Conservation (phyloP, 1,140 invertebrate genomes). For the Drosophila sp. region DNA sequence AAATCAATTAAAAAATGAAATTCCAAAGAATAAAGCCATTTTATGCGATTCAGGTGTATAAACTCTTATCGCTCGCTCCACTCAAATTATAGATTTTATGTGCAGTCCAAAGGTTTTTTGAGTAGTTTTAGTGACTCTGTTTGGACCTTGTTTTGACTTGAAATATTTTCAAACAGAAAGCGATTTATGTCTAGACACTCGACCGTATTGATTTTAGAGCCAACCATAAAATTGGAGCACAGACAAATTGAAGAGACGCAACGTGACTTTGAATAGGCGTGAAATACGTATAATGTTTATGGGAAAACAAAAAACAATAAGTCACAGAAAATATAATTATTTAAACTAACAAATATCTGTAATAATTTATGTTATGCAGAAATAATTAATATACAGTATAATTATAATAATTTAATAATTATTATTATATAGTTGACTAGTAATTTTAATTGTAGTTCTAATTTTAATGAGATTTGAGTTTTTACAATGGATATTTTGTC, state of each 20-base stretch:
- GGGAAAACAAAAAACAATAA: slow-evolving; percentile 9
- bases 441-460: no score
- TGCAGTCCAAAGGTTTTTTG: slow-evolving; percentile 35
- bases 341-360: neutral
- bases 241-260: slow-evolving; percentile 29
- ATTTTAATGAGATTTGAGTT: no score
- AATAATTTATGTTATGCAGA: neutral
- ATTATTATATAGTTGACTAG: no score
- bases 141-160: slow-evolving; percentile 33
- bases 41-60: slow-evolving; percentile 46
- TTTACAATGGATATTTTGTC: no score
- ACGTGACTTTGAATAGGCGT: slow-evolving; percentile 30
- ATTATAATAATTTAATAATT: no score
- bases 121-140: slow-evolving; percentile 38
- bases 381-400: neutral
- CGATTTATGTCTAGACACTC: slow-evolving; percentile 38
- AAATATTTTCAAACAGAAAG: slow-evolving; percentile 38
- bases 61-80: slow-evolving; percentile 39
- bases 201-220: slow-evolving; percentile 30
- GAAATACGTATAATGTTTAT: slow-evolving; percentile 51
- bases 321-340: neutral
- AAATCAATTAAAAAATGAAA: slow-evolving; percentile 76
- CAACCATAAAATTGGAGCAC: slow-evolving; percentile 58
- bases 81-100: slow-evolving; percentile 70
- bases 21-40: slow-evolving; percentile 77